Base-by-base conservation (phyloP, 2,888 invertebrate species). In the Ptilodon capucinus region DNA sequence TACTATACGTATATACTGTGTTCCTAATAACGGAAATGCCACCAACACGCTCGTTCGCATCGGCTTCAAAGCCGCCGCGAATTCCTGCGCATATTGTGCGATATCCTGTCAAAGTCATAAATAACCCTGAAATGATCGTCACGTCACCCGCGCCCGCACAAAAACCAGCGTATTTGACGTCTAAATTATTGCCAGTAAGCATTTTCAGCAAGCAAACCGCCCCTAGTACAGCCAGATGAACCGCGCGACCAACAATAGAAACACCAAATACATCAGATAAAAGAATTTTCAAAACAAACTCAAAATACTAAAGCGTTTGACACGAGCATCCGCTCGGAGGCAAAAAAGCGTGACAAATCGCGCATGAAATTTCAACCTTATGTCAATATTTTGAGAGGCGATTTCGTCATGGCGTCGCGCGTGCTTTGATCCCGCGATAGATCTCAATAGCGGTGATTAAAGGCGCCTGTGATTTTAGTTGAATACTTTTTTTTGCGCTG, bases 271-370 rank as follows among this genome's bases (percentile, higher is more conserved):
- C 82, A 87, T 86, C 89, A 88, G 84, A 91, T 90, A 91, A 91
- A 91, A 91, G 91, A 91, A 86, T 91, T 90, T 91, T 91, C 90
- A 91, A 91, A 91, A 91, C 91, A 91, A 91, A 91, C 89, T 91
- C 90, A 87, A 89, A 88, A 89, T 90, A 90, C 87, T 87, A 85
- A 90, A 88, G 88, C 90, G 88, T 86, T 91, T 90, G 91, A 91
- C 91, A 89, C 89, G 90, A 88, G 91, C 91, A 91, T 91, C 91
- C 91, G 91, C 86, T 88, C 72, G 75, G 65, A 66, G 67, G 80
- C 84, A 88, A 90, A 89, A 89, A 88, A 88, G 76, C 79, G 78
- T 81, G 78, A 77, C 84, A 60, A 81, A 85, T 81, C 64, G 67
- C 56, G 67, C 63, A 71, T 52, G 71, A 48, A 86, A 86, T 81